Conservation (phyloP, 53 echinoderm and acorn worm genomes). For the Patiria pectinifera region DNA sequence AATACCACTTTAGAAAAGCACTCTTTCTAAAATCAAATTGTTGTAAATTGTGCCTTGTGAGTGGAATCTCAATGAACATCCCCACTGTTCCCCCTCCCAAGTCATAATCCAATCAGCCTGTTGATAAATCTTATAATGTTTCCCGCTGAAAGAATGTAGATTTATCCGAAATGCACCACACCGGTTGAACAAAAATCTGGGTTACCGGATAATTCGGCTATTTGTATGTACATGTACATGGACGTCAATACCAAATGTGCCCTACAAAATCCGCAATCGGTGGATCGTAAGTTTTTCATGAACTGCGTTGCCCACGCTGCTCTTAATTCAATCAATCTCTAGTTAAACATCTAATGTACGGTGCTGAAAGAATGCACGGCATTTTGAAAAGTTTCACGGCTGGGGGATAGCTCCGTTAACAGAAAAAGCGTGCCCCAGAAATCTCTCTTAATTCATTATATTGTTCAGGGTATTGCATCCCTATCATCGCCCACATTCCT, state of each 20-base stretch:
- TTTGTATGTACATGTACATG: background rate
- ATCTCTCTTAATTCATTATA: background rate
- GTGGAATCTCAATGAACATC: background rate
- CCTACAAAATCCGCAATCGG: background rate
- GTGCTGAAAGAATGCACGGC: slow-evolving; percentile 9
- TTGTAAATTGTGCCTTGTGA: background rate
- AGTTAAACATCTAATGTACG: background rate
- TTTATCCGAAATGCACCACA: background rate
- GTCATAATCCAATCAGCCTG: background rate
- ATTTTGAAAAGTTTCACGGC: background rate
- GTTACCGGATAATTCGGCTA: background rate
- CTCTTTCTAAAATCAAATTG: background rate
- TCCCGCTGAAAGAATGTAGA: background rate
- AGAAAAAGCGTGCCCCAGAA: background rate
- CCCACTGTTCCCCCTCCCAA: background rate
- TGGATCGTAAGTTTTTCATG: background rate
- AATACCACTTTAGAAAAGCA: background rate
- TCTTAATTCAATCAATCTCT: background rate
- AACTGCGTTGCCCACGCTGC: background rate
- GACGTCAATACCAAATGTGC: background rate
- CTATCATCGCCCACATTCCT: slow-evolving; percentile 9
- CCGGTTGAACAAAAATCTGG: background rate
- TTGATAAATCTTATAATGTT: slow-evolving; percentile 10
- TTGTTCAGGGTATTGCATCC: background rate
- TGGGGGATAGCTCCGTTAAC: background rate